Conservation (phyloP, 2,113 vertebrate genomes). For the Rhinopomastus cyanomelas region DNA sequence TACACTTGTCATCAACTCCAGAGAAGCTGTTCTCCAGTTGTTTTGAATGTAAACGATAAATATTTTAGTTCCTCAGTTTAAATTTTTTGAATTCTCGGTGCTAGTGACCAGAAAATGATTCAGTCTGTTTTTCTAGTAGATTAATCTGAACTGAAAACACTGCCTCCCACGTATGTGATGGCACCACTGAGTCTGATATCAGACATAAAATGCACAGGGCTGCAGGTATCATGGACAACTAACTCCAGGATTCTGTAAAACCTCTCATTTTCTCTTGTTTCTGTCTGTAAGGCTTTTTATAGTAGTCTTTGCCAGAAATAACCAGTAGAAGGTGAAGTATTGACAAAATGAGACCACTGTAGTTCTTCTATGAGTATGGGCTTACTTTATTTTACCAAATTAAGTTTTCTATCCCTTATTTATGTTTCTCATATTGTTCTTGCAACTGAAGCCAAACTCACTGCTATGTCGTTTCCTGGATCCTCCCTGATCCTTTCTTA, state of each 20-base stretch:
- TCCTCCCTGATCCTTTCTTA: slow-evolving; percentile 63
- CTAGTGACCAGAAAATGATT: background rate
- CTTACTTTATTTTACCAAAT: slow-evolving; percentile 14
- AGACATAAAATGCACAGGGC: background rate
- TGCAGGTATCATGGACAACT: background rate
- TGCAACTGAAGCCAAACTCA: slow-evolving; percentile 47
- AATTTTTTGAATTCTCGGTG: slow-evolving; percentile 1
- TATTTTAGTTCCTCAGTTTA: slow-evolving; percentile 22
- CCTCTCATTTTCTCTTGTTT: background rate
- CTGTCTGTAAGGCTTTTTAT: background rate
- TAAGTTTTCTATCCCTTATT: slow-evolving; percentile 1
- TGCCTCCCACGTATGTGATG: background rate
- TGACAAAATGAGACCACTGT: background rate
- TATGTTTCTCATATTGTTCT: slow-evolving; percentile 37
- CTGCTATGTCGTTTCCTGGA: slow-evolving; percentile 38
- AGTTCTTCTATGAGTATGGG: background rate
- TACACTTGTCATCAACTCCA: slow-evolving; percentile 2
- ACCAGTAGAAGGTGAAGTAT: background rate
- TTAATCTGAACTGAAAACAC: background rate
- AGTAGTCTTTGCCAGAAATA: background rate
- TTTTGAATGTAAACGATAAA: slow-evolving; percentile 37
- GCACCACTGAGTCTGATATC: slow-evolving; percentile 33
- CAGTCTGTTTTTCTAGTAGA: slow-evolving; percentile 27
- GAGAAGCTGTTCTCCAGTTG: background rate
- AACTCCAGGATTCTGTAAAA: background rate